Base-by-base conservation (phyloP, 2,113 vertebrate species). In the Benitochromis conjunctus region DNA sequence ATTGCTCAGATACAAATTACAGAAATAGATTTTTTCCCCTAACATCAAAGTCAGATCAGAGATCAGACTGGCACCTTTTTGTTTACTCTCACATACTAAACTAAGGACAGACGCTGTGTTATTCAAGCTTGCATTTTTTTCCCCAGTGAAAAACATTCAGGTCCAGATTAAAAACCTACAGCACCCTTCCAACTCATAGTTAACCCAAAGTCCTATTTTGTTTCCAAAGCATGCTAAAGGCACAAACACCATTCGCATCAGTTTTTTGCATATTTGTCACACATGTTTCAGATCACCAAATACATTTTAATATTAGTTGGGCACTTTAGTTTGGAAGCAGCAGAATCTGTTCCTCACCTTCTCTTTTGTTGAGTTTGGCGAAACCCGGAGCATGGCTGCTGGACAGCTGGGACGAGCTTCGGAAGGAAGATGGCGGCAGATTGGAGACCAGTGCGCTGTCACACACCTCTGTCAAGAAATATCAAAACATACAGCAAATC, bases 341-440 rank as follows among this genome's bases (percentile, higher is more conserved):
- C 7, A 13, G 48, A 36, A 16, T 60, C 11, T 80, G 31, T 24
- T 66, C 62, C 97, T 97, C 93, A 99, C 98, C 98, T 80, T 98
- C 97, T 96, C 97, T 92, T 83, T 96, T 95, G 96, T 98, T 98
- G 93, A 99, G 97, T 87, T 98, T 98, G 86, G 97, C 97, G 76
- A 96, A 97, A 88, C 96, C 97, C 10, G 97, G 93, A 6, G 96
- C 97, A 26, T 97, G 96, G 48, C 95, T 95, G 84, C 94, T 96
- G 87, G 94, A 96, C 89, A 97, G 91, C 88, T 97, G 96, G 71
- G 98, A 98, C 9, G 98, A 99, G 93, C 98, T 98, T 81, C 95
- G 96, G 95, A 99, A 98, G 79, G 97, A 97, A 83, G 96, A 91
- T 36, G 96, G 96, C 74, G 96, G 97, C 62, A 99, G 95, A 51